Evolutionary conservation across 2,113 vertebrate genomes (phyloP), one percentile per base, ranked within the genome.

Genomic region (Zootoca vivipara): DNA sequence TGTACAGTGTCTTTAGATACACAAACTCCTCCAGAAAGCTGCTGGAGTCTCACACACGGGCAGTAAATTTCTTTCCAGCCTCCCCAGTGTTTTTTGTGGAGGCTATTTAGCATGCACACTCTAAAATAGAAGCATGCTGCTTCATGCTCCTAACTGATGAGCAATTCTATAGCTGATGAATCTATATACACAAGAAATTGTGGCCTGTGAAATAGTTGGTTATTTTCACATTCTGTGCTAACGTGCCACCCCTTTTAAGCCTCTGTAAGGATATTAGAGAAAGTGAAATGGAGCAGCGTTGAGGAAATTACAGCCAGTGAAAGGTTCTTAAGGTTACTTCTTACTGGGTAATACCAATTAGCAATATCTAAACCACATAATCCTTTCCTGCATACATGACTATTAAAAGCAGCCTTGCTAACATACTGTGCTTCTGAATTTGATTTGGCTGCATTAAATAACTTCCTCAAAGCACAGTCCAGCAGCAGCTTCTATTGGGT

Each of bases 261-360:
- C 40, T 69, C 1, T 46, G 16, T 38, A 3, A 35, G 33, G 35
- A 7, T 67, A 5, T 30, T 38, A 26, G 42, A 67, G 16, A 9
- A 9, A 92, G 86, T 35, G 13, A 89, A 40, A 69, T 86, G 89
- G 30, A 72, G 33, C 90, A 89, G 85, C 83, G 70, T 85, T 90
- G 82, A 83, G 42, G 73, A 7, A 0, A 0, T 1, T 26, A 56
- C 28, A 65, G 72, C 7, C 10, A 10, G 1, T 58, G 33, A 73
- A 74, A 86, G 7, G 78, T 26, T 64, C 35, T 78, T 77, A 30
- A 40, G 28, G 35, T 26, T 35, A 30, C 38, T 64, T 75, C 72
- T 20, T 33, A 52, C 28, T 18, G 30, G 30, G 12, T 65, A 30
- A 77, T 30, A 4, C 7, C 72, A 35, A 67, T 75, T 65, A 52